Evolutionary conservation across 2,113 vertebrate genomes (phyloP).

Genomic region (Eurypyga helias): DNA sequence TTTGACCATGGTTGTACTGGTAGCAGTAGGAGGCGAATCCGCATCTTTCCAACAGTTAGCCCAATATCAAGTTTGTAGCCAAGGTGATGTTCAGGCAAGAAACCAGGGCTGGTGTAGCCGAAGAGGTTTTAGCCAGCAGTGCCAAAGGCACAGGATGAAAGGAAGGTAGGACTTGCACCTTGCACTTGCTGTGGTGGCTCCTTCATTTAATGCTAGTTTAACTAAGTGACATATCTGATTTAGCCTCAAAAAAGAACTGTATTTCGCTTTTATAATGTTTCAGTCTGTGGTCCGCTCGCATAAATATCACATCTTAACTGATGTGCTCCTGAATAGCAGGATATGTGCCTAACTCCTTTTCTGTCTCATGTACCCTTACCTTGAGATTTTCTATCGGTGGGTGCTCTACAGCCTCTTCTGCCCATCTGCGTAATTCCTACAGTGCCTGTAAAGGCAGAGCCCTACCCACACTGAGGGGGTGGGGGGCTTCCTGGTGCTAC

Average conservation of each 20-base stretch:
- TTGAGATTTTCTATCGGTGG: not conserved
- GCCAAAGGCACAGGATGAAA: not conserved
- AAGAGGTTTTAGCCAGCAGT: not conserved
- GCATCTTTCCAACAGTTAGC: not conserved
- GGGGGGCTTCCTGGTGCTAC: not conserved
- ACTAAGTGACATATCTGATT: not conserved
- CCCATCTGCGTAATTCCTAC: not conserved
- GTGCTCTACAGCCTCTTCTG: not conserved
- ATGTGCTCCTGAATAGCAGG: not conserved
- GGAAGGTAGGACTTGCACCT: not conserved
- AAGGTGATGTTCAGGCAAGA: not conserved
- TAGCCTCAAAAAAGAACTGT: not conserved
- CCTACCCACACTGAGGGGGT: too few species aligned
- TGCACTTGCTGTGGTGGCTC: not conserved
- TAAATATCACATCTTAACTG: rapidly evolving
- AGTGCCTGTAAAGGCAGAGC: not conserved
- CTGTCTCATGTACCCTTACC: not conserved
- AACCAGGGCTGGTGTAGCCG: rapidly evolving
- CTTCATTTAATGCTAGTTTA: not conserved
- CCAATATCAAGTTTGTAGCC: rapidly evolving
- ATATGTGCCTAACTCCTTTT: not conserved
- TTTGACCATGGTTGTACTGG: not conserved
- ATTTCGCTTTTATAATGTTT: not conserved
- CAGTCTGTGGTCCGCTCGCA: not conserved
- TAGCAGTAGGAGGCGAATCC: not conserved